phyloP scores from a whole-genome alignment of 1,140 invertebrate species.

The Hypsibius dujardini region DNA sequence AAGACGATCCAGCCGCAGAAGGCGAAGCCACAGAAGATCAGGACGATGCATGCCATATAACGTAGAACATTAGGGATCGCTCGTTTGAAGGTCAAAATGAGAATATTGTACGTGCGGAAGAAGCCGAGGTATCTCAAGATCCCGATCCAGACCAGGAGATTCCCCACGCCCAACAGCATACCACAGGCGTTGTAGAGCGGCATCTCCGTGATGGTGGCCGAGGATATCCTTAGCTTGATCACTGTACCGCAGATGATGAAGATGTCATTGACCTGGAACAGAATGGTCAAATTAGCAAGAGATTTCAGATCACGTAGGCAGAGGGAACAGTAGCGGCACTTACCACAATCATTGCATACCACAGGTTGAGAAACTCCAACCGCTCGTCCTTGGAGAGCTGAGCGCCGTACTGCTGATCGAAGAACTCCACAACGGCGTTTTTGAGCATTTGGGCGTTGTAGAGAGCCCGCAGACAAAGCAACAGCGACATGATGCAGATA shows the following conservation, averaged over 20 bases:
- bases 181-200: constrained; percentile 87
- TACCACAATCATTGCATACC: constrained; percentile 66
- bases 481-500: constrained; percentile 60
- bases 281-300: constrained; percentile 75
- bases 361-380: constrained; percentile 83
- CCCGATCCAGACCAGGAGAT: constrained; percentile 89
- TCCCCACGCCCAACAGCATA: constrained; percentile 77
- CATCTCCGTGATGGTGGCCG: constrained; percentile 36
- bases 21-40: constrained; percentile 84
- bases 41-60: constrained; percentile 72
- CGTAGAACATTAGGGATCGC: constrained; percentile 75
- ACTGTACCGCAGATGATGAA: constrained; percentile 78
- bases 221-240: constrained; percentile 69
- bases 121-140: constrained; percentile 88
- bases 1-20: constrained; percentile 96
- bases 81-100: constrained; percentile 82
- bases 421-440: neutral
- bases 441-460: constrained; percentile 60
- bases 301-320: constrained; percentile 76
- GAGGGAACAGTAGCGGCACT: constrained; percentile 48
- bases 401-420: constrained; percentile 43
- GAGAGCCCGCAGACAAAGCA: constrained; percentile 70
- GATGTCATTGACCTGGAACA: constrained; percentile 81
- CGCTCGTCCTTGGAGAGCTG: constrained; percentile 57
- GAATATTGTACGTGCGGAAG: constrained; percentile 91